Conservation (phyloP, 2,888 invertebrate genomes). For the Diogma glabrata region DNA sequence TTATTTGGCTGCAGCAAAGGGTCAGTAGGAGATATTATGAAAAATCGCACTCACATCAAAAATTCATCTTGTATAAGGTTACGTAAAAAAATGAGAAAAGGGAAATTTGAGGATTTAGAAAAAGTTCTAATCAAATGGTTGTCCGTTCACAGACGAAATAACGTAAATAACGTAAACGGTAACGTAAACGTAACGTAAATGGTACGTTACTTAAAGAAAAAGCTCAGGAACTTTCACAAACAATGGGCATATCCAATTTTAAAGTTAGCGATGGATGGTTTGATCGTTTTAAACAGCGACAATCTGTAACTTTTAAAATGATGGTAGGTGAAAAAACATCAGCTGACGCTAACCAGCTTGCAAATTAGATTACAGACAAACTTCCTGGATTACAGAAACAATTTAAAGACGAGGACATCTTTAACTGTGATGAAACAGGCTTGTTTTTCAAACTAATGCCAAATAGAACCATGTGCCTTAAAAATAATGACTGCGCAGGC, state of each 20-base stretch:
- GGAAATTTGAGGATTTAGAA: not conserved
- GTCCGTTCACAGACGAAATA: not conserved
- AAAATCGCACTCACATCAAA: not conserved
- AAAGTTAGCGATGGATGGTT: not conserved
- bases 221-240: not conserved
- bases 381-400: too few species aligned
- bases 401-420: too few species aligned
- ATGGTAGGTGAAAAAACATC: not conserved
- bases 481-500: not conserved
- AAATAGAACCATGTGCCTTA: too few species aligned
- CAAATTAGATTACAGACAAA: not conserved
- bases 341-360: not conserved
- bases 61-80: too few species aligned
- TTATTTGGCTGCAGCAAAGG: slow-evolving; percentile 1
- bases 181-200: too few species aligned
- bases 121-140: not conserved
- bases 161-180: too few species aligned
- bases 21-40: not conserved
- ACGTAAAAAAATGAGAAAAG: not conserved
- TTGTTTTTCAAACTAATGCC: too few species aligned
- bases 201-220: not conserved
- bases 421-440: too few species aligned
- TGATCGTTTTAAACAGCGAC: not conserved
- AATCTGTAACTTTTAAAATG: slow-evolving; percentile 5
- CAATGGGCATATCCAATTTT: not conserved